Conservation (phyloP, 2,888 invertebrate species). For the Aleiodes alternator region DNA sequence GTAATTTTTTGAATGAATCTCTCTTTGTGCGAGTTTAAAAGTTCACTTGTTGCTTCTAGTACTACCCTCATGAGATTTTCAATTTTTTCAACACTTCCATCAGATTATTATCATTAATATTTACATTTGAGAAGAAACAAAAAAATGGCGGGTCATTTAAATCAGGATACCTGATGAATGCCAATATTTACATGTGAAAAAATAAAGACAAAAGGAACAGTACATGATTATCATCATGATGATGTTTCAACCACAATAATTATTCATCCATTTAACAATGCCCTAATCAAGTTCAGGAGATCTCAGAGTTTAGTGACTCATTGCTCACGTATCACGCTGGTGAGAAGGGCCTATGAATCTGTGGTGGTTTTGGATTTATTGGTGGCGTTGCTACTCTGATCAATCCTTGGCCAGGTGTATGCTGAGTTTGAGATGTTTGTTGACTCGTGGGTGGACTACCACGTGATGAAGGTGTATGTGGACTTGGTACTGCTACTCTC, state of each 20-base stretch:
- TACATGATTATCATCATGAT: constrained; percentile 6
- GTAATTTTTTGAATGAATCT: constrained; percentile 19
- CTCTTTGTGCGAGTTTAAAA: neutral
- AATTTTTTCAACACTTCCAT: constrained; percentile 32
- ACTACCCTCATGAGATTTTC: constrained; percentile 37
- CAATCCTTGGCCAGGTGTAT: constrained; percentile 66
- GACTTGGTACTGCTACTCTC: constrained; percentile 72
- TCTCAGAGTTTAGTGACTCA: neutral
- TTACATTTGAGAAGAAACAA: constrained; percentile 14
- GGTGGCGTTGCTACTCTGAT: constrained; percentile 72
- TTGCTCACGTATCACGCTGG: constrained; percentile 71
- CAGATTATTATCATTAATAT: constrained; percentile 2
- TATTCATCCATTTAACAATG: neutral
- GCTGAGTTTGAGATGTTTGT: constrained; percentile 52
- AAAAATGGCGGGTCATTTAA: constrained; percentile 7
- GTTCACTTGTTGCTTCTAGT: constrained; percentile 37
- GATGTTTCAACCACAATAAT: neutral
- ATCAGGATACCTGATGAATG: constrained; percentile 1
- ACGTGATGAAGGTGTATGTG: constrained; percentile 73
- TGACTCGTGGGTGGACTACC: constrained; percentile 70
- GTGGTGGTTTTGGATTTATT: constrained; percentile 72
- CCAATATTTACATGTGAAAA: constrained; percentile 19
- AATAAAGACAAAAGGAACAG: neutral
- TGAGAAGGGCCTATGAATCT: constrained; percentile 74
- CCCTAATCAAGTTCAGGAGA: constrained; percentile 1